Conservation (phyloP, 2,113 vertebrate genomes). For the Taxidea taxus region DNA sequence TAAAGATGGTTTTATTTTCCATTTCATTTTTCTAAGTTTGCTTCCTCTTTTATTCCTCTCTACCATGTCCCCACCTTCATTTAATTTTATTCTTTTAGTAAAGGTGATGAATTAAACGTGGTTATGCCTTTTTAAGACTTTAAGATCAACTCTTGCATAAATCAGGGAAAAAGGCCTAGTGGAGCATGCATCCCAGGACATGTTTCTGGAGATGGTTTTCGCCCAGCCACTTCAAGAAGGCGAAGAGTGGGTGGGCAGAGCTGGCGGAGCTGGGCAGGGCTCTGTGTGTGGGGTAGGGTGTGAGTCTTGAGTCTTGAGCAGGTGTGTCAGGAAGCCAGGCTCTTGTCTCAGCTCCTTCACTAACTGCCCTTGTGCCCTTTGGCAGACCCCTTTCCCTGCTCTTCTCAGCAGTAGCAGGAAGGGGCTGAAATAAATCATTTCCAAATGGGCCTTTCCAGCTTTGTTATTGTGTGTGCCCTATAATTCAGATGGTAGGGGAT, state of each 20-base stretch:
- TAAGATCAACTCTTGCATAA: background rate
- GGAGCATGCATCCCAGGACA: background rate
- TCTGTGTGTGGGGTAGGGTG: background rate
- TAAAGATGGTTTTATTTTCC: constrained; percentile 13
- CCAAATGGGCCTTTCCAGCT: background rate
- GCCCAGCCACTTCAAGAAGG: background rate
- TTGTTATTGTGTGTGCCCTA: background rate
- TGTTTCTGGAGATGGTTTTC: background rate
- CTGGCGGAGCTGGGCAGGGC: background rate
- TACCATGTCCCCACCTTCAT: background rate
- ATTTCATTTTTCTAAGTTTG: background rate
- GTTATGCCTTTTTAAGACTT: background rate
- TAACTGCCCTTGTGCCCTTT: background rate
- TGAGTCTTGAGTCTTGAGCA: background rate
- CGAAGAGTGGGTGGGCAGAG: background rate
- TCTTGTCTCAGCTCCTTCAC: background rate
- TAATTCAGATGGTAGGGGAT: background rate
- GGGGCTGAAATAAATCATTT: background rate
- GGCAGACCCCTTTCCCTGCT: background rate
- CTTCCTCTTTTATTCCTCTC: background rate
- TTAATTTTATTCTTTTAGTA: constrained; percentile 10
- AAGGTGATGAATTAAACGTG: background rate
- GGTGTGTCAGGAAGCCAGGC: background rate
- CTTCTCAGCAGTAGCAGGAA: constrained; percentile 2
- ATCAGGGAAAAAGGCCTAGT: background rate